These are phyloP conservation scores for Lordiphosa collinella DNA, from an alignment of 1,140 invertebrate species.

Conservation along the genomic window DNA sequence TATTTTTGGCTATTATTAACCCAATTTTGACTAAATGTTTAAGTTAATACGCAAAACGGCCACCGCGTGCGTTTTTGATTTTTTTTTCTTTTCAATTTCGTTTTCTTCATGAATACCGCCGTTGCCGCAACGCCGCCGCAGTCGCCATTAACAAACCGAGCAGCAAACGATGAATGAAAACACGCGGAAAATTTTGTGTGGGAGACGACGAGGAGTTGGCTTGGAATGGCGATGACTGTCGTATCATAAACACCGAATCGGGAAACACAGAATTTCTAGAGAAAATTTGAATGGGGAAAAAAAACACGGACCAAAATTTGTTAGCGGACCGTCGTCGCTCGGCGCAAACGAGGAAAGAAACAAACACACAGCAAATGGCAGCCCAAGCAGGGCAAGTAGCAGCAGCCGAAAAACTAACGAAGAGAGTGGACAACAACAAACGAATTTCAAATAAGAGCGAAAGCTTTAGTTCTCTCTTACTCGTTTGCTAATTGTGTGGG, in stretches of 20 bases:
- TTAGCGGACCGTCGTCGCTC: conserved; percentile 64
- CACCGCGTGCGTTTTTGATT: conserved; percentile 5
- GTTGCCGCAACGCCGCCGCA: conserved; percentile 2
- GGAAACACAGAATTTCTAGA: conserved; percentile 11
- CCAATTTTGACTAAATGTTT: conserved; percentile 46
- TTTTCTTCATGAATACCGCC: conserved; percentile 1
- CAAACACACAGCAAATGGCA: conserved; percentile 47
- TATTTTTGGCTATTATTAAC: conserved; percentile 44
- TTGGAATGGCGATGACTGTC: conserved; percentile 5
- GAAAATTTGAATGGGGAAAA: conserved; percentile 56
- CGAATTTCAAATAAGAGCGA: no score
- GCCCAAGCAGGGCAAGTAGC: conserved; percentile 23
- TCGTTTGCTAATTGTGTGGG: no score
- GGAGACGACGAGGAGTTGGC: background rate
- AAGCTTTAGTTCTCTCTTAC: no score
- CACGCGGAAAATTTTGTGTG: conserved; percentile 21
- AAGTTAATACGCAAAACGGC: conserved; percentile 44
- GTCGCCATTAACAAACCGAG: conserved; percentile 4
- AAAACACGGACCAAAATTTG: conserved; percentile 66
- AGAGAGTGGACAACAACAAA: conserved; percentile 18
- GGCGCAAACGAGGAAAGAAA: conserved; percentile 75
- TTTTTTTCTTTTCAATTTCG: conserved; percentile 15
- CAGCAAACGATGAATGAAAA: conserved; percentile 13
- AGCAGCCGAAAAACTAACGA: conserved; percentile 8
- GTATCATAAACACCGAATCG: conserved; percentile 1